These are phyloP conservation scores for Archips xylosteana DNA, from an alignment of 2,888 invertebrate species.

Conservation along the genomic window DNA sequence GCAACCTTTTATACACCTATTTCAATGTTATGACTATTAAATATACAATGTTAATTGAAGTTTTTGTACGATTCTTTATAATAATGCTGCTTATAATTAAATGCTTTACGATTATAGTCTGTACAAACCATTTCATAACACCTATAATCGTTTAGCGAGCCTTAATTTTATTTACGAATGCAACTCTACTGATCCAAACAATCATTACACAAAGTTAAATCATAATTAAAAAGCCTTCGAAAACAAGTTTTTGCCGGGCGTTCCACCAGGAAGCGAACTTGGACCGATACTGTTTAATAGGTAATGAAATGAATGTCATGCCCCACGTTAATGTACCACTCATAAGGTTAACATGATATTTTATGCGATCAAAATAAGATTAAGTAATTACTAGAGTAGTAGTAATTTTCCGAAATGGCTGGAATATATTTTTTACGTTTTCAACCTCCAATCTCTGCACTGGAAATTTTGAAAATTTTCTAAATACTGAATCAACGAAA, in stretches of 20 bases:
- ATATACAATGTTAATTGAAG: no score
- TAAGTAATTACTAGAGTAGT: not conserved
- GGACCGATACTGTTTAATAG: constrained; percentile 28
- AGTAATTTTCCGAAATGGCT: no score
- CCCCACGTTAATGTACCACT: not conserved
- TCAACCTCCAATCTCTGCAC: no score
- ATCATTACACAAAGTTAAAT: not conserved
- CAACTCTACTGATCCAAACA: not conserved
- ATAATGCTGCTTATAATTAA: no score
- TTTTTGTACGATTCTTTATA: not conserved
- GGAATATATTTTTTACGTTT: no score
- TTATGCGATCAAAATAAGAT: constrained; percentile 14
- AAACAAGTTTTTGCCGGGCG: constrained; percentile 25
- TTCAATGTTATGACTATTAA: no score
- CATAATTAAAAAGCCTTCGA: constrained; percentile 26
- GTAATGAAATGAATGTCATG: constrained; percentile 32
- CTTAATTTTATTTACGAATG: not conserved
- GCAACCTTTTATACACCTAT: no score
- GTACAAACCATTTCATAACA: no score
- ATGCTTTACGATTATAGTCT: no score
- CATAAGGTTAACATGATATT: not conserved
- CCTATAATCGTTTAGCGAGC: not conserved
- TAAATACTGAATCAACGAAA: no score
- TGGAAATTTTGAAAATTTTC: no score
- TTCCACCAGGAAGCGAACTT: constrained; percentile 30